These are phyloP conservation scores for Schizothorax lantsangensis DNA, from an alignment of 2,797 vertebrate genomes.

Conservation along the genomic window DNA sequence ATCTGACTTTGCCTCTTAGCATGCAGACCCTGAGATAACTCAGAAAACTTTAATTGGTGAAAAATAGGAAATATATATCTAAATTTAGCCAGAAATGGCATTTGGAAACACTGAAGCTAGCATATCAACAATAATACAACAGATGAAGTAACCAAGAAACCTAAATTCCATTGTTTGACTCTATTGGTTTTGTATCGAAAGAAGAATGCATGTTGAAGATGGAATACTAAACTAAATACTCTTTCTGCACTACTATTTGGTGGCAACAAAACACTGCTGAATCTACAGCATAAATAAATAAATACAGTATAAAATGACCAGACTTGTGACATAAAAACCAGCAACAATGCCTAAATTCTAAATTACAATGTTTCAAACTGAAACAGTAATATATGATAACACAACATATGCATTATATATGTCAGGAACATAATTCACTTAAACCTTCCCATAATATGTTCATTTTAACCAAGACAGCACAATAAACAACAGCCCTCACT, in stretches of 20 bases:
- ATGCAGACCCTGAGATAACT: neutral
- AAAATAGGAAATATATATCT: neutral
- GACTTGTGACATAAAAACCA: neutral
- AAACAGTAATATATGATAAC: no score
- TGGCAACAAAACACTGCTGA: neutral
- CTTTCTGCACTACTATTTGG: neutral
- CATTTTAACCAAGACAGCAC: no score
- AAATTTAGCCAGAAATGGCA: neutral
- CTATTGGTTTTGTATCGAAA: neutral
- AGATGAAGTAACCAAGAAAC: neutral
- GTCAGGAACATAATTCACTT: no score
- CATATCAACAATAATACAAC: neutral
- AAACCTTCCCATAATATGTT: no score
- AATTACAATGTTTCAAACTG: neutral
- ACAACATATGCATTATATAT: no score
- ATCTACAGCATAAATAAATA: neutral
- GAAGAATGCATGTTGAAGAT: neutral
- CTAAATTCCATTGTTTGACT: neutral
- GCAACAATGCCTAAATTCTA: neutral
- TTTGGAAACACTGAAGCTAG: neutral
- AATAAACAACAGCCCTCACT: no score
- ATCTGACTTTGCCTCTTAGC: conserved; percentile 11
- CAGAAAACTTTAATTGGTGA: neutral
- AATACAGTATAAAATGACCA: neutral
- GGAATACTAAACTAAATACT: neutral